Evolutionary conservation across 2,888 invertebrate genomes (phyloP).

Genomic region (Neoitamus cyanurus): DNA sequence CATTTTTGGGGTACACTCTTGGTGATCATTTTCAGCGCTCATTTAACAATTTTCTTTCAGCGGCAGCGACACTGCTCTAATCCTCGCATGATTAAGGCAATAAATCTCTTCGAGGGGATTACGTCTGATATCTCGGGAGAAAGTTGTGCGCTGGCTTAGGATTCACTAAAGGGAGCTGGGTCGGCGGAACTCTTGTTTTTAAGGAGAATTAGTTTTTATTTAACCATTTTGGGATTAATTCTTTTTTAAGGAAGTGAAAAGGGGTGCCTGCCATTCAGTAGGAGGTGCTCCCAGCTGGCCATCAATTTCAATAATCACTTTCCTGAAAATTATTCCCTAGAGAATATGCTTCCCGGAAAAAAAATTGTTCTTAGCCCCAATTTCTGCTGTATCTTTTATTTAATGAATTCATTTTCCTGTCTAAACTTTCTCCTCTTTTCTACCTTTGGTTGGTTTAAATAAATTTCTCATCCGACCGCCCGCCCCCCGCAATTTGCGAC

Average conservation of each 20-base stretch:
- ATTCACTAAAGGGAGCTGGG: not conserved
- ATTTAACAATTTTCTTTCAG: slow-evolving; percentile 54
- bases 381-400: not conserved
- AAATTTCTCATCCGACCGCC: not conserved
- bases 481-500: not conserved
- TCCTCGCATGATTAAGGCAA: slow-evolving; percentile 49
- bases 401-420: not conserved
- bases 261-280: not conserved
- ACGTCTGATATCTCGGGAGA: slow-evolving; percentile 6
- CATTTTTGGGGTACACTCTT: slow-evolving; percentile 16
- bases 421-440: not conserved
- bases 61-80: slow-evolving; percentile 49
- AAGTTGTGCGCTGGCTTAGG: not conserved
- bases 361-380: not conserved
- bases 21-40: slow-evolving; percentile 53
- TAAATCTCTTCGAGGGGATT: slow-evolving; percentile 47
- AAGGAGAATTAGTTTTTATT: not conserved
- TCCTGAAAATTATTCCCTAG: not conserved
- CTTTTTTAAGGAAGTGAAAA: not conserved
- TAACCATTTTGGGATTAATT: not conserved
- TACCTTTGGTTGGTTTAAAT: not conserved
- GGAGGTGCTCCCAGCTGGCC: not conserved
- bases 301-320: not conserved
- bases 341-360: not conserved
- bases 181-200: not conserved